Evolutionary conservation across 2,888 invertebrate species (phyloP).

Genomic region (Hirtodrosophila histrioides): DNA sequence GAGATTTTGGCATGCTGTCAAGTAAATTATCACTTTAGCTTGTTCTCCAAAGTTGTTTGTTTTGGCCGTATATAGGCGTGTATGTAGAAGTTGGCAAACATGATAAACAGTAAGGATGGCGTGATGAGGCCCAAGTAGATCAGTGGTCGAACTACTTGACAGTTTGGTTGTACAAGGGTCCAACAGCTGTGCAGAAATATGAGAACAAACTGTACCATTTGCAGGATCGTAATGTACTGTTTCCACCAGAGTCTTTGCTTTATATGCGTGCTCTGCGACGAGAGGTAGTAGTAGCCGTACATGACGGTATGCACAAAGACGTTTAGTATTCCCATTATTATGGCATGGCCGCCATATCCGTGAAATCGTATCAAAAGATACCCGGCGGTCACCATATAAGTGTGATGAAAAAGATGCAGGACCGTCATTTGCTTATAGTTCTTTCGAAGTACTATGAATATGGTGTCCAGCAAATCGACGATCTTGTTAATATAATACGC

Average conservation of each 20-base stretch:
- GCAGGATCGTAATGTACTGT: constrained; percentile 52
- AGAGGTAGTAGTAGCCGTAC: constrained; percentile 56
- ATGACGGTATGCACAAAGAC: constrained; percentile 52
- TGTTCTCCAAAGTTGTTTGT: neutral
- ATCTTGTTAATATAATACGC: constrained; percentile 58
- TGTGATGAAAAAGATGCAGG: constrained; percentile 57
- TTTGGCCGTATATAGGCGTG: constrained; percentile 34
- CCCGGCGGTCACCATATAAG: constrained; percentile 42
- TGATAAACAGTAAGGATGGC: constrained; percentile 37
- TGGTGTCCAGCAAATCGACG: constrained; percentile 54
- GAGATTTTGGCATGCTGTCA: no score
- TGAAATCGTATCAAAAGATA: constrained; percentile 41
- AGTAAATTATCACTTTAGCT: neutral
- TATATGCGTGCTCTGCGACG: constrained; percentile 12
- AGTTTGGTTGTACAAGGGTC: constrained; percentile 40
- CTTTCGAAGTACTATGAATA: constrained; percentile 63
- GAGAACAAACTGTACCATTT: constrained; percentile 45
- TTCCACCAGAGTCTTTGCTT: constrained; percentile 50
- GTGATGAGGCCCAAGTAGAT: constrained; percentile 10
- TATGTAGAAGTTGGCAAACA: constrained; percentile 51
- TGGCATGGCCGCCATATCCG: constrained; percentile 58
- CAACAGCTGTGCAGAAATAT: constrained; percentile 43
- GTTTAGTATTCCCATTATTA: constrained; percentile 49
- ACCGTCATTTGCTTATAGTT: constrained; percentile 52
- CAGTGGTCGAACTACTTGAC: constrained; percentile 28